Evolutionary conservation across 2,888 invertebrate species (phyloP), one percentile per base, ranked within the genome.

Genomic region (Philopedon plagiatum): DNA sequence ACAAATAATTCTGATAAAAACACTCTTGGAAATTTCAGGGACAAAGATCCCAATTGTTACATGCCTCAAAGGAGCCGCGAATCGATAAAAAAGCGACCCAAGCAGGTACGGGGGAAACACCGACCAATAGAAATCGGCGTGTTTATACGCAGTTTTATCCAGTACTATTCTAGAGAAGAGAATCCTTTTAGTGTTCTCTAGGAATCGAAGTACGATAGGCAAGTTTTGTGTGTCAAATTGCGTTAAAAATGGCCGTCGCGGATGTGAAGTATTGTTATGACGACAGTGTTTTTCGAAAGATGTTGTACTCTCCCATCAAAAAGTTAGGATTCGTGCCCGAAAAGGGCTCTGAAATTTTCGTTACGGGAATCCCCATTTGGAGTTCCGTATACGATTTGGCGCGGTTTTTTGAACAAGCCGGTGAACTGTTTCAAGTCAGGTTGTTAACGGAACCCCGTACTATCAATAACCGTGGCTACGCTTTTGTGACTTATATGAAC

Each of bases 361-460:
- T 94, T 5, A 93, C 93, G 0, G 91, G 91, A 79, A 86, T 95
- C 0, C 95, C 95, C 0, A 83, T 91, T 5, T 91, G 93, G 78
- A 89, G 91, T 71, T 92, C 88, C 79, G 94, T 94, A 82, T 91
- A 92, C 75, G 93, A 91, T 75, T 85, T 95, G 46, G 89, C 92
- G 18, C 92, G 93, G 0, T 81, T 94, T 4, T 91, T 95, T 76
- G 85, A 89, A 0, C 86, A 80, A 49, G 85, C 89, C 1, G 94
- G 94, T 0, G 87, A 86, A 23, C 88, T 95, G 39, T 91, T 92
- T 82, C 91, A 93, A 80, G 85, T 95, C 77, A 87, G 95, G 0
- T 85, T 95, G 1, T 94, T 95, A 94, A 91, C 95, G 89, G 91
- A 93, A 77, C 92, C 91, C 80, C 90, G 90, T 0, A 93, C 93